These are phyloP conservation scores for Conus canariensis DNA, from an alignment of 2,888 invertebrate genomes.

Conservation along the genomic window DNA sequence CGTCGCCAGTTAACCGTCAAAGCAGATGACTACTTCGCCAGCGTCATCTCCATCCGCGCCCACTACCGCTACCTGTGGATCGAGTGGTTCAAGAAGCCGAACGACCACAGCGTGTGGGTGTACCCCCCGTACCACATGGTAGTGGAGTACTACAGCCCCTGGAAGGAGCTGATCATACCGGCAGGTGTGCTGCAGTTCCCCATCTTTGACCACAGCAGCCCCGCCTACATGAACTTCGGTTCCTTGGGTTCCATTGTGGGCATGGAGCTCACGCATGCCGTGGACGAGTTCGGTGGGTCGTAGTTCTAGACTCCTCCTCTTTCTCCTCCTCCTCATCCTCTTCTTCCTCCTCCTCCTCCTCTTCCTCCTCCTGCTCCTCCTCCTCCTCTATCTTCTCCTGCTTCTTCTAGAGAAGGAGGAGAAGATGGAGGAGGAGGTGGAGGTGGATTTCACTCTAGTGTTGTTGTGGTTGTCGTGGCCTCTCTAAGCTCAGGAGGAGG, in stretches of 20 bases:
- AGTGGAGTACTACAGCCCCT: slow-evolving; percentile 64
- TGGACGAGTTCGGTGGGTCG: slow-evolving; percentile 69
- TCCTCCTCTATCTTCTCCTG: no score
- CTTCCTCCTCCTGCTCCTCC: no score
- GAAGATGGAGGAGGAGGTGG: no score
- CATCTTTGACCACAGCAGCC: slow-evolving; percentile 66
- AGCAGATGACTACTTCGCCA: slow-evolving; percentile 81
- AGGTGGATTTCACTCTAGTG: no score
- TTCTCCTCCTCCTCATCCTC: no score
- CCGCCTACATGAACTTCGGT: slow-evolving; percentile 71
- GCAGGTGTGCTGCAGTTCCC: slow-evolving; percentile 74
- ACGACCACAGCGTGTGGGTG: slow-evolving; percentile 58
- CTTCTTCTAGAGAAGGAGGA: no score
- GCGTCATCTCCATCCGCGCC: slow-evolving; percentile 79
- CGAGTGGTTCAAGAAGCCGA: slow-evolving; percentile 46
- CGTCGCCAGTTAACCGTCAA: slow-evolving; percentile 80
- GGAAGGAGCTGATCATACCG: slow-evolving; percentile 73
- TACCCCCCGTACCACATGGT: slow-evolving; percentile 60
- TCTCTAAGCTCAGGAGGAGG: no score
- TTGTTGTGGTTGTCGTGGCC: no score
- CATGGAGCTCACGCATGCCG: slow-evolving; percentile 63
- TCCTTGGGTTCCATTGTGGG: slow-evolving; percentile 68
- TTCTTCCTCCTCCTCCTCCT: no score
- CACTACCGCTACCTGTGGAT: slow-evolving; percentile 78
- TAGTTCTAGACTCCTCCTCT: no score